A percentile compares a stretch with the other conserved stretches of the same genome.
phyloP scores from a whole-genome alignment of 2,888 invertebrate species.

The Cryptocephalus moraei region DNA sequence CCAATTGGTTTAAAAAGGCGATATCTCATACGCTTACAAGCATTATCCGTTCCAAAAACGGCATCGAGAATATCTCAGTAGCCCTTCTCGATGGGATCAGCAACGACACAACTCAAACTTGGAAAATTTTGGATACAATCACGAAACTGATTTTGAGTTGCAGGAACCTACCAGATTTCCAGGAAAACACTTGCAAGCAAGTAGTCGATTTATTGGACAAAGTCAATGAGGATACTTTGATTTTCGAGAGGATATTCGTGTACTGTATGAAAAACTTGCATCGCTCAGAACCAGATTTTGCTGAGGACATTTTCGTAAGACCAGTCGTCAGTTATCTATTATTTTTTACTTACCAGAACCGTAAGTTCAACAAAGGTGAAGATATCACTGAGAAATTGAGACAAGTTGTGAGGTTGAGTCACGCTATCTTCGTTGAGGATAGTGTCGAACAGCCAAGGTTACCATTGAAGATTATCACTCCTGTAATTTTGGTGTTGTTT shows the following conservation, averaged over 20 bases:
- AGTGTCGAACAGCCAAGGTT: slow-evolving; percentile 22
- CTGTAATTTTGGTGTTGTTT: slow-evolving; percentile 40
- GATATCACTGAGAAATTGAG: slow-evolving; percentile 23
- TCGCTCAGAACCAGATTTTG: slow-evolving; percentile 40
- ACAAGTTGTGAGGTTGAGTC: slow-evolving; percentile 23
- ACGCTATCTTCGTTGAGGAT: slow-evolving; percentile 24
- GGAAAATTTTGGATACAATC: slow-evolving; percentile 58
- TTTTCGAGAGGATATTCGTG: slow-evolving; percentile 38
- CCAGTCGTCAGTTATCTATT: slow-evolving; percentile 13
- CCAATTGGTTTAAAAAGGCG: slow-evolving; percentile 52
- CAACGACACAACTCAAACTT: slow-evolving; percentile 47
- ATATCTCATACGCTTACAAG: slow-evolving; percentile 51
- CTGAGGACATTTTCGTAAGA: slow-evolving; percentile 33
- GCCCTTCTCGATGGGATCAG: slow-evolving; percentile 45
- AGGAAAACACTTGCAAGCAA: slow-evolving; percentile 45
- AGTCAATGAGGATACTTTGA: slow-evolving; percentile 9
- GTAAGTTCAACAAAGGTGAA: slow-evolving; percentile 25
- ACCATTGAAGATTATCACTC: slow-evolving; percentile 33
- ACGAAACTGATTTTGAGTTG: slow-evolving; percentile 51
- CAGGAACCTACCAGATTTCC: slow-evolving; percentile 45
- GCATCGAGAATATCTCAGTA: slow-evolving; percentile 52
- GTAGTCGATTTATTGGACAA: slow-evolving; percentile 36
- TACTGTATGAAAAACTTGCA: slow-evolving; percentile 46
- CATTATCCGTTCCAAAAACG: slow-evolving; percentile 49
- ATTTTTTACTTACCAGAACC: slow-evolving; percentile 19